Evolutionary conservation across 2,797 vertebrate genomes (phyloP).

Genomic region (Glossophaga mutica): DNA sequence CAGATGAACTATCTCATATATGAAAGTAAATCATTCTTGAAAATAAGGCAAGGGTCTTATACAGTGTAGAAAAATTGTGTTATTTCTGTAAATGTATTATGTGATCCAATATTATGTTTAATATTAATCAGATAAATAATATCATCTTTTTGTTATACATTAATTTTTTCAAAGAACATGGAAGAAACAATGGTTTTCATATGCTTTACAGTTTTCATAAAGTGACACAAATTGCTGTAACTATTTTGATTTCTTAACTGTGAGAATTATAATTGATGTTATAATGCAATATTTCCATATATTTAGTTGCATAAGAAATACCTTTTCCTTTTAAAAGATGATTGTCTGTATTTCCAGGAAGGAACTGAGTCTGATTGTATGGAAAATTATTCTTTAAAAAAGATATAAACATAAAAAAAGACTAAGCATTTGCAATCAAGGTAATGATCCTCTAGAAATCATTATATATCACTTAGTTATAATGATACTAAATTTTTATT

Average conservation of each 20-base stretch:
- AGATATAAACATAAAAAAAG: background rate
- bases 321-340: background rate
- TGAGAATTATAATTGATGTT: background rate
- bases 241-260: background rate
- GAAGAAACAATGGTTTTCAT: background rate
- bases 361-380: background rate
- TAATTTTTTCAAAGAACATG: background rate
- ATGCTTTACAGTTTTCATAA: background rate
- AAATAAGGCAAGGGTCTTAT: background rate
- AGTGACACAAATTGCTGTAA: background rate
- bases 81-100: background rate
- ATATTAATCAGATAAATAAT: background rate
- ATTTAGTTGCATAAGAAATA: background rate
- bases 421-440: background rate
- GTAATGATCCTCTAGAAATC: background rate
- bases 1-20: background rate
- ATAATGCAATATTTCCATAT: background rate
- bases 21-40: background rate
- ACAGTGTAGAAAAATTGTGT: background rate
- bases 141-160: background rate
- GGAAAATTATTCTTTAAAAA: background rate
- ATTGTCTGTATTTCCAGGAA: background rate
- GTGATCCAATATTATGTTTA: background rate
- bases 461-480: background rate
- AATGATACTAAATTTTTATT: background rate